These are phyloP conservation scores for Sitobion miscanthi DNA, from an alignment of 1,140 invertebrate genomes.

Conservation along the genomic window DNA sequence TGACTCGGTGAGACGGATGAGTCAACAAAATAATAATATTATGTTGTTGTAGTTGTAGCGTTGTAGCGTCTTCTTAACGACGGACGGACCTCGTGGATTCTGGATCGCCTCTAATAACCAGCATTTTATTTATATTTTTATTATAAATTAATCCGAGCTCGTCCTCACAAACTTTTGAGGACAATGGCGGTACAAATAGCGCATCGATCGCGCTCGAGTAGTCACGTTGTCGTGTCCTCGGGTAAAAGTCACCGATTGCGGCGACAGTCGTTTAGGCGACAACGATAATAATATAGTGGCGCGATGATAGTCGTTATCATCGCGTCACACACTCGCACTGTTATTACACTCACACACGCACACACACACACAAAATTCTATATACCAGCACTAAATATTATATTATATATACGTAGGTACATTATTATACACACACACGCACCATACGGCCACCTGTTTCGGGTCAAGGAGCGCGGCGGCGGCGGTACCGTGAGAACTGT, in stretches of 20 bases:
- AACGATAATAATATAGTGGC: not conserved
- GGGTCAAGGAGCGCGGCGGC: conserved; percentile 52
- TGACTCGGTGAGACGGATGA: too few relatives aligned
- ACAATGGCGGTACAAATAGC: not conserved
- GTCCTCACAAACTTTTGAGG: too few relatives aligned
- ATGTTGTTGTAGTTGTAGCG: too few relatives aligned
- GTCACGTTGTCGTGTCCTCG: not conserved
- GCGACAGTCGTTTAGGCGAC: not conserved
- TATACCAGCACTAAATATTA: not conserved
- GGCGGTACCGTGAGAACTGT: conserved; percentile 45
- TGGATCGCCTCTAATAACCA: too few relatives aligned
- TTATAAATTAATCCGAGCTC: too few relatives aligned
- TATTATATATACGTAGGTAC: not conserved
- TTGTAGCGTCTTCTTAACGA: too few relatives aligned
- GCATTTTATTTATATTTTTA: too few relatives aligned
- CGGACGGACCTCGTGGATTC: too few relatives aligned
- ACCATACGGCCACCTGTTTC: conserved; percentile 47
- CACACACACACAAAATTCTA: not conserved
- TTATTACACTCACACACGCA: not conserved
- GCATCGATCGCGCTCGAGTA: not conserved
- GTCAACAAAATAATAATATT: too few relatives aligned
- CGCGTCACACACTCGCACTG: not conserved
- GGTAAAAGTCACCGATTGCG: too few relatives aligned
- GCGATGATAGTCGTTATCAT: not conserved
- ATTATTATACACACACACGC: not conserved